Base-by-base conservation (phyloP, 2,888 invertebrate genomes). In the Anoplius nigerrimus region DNA sequence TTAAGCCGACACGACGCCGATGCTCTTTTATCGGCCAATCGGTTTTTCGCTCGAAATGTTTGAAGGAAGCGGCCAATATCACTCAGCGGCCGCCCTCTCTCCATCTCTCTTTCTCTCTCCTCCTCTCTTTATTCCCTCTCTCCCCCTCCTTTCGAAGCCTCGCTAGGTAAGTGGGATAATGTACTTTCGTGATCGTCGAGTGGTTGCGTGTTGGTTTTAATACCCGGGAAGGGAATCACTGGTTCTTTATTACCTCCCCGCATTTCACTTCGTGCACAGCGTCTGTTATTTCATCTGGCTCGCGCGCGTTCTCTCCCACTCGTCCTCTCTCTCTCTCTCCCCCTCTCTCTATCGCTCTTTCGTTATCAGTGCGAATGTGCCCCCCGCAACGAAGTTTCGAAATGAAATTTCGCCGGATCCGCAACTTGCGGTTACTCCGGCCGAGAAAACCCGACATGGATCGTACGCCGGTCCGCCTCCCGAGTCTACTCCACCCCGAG, bases 201-300 rank as follows among this genome's bases (percentile, higher is more conserved):
- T 57, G 66, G 54, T 78, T 66, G 72, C 78, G 71, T 78, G 77
- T 56, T 20, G 52, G 54, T 75, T 74, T 75, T 73, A 77, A 77
- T 77, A 67, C 67, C 46, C 46, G 42, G 42, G 22, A 61, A 67
- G 74, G 73, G 74, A 68, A 73, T 75, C 75, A 66, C 65, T 64
- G 62, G 48, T 68, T 72, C 67, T 71, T 72, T 77, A 67, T 74
- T 71, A 64, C 59, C 54, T 59, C 56, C 61, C 62, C 68, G 63
- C 63, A 60, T 69, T 71, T 67, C 60, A 13, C 53, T 45, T 53
- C 21, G 48, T 54, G 21, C 11, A 45, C 20, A 21, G 58, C 52
- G 58, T 69, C 64, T 62, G 67, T 71, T 76, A 61, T 66, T 74
- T 57, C 66, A 66, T 72, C 67, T 65, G 63, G 27, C 61, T 46